Conservation (phyloP, 1,140 invertebrate genomes). For the Pseudomyrmex cubaensis region DNA sequence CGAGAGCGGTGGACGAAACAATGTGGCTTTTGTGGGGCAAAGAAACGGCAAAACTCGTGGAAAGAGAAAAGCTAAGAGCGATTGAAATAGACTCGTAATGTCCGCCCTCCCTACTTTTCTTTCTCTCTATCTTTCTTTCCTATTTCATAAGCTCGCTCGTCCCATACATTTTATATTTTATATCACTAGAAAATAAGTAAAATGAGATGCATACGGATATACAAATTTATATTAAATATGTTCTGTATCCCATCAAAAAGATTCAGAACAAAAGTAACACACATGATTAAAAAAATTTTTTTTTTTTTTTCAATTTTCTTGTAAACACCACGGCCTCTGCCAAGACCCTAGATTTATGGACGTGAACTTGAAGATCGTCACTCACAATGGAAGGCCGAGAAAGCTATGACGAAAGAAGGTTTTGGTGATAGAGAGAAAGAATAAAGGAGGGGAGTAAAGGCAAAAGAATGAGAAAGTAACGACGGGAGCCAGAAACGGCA, state of each 20-base stretch:
- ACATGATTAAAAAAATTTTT: no score
- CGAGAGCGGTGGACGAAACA: slow-evolving; percentile 73
- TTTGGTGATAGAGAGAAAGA: not conserved
- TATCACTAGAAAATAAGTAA: slow-evolving; percentile 18
- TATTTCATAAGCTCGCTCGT: not conserved
- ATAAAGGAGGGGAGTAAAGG: not conserved
- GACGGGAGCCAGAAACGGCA: slow-evolving; percentile 5
- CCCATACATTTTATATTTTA: slow-evolving; percentile 12
- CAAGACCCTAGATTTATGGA: slow-evolving; percentile 13
- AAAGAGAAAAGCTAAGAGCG: slow-evolving; percentile 77
- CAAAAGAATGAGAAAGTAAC: slow-evolving; percentile 70
- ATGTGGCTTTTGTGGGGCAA: slow-evolving; percentile 76
- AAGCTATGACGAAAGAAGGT: not conserved
- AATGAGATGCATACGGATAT: not conserved
- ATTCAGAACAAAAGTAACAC: not conserved
- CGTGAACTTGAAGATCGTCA: slow-evolving; percentile 40
- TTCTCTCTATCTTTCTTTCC: slow-evolving; percentile 18
- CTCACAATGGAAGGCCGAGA: not conserved
- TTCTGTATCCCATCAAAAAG: not conserved
- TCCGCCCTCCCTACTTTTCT: slow-evolving; percentile 50
- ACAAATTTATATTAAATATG: no score
- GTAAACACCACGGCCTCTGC: not conserved
- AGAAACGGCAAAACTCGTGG: slow-evolving; percentile 71
- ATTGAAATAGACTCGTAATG: slow-evolving; percentile 75
- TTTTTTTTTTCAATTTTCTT: not conserved